Conservation (phyloP, 2,888 invertebrate species). For the Rhogogaster chlorosoma region DNA sequence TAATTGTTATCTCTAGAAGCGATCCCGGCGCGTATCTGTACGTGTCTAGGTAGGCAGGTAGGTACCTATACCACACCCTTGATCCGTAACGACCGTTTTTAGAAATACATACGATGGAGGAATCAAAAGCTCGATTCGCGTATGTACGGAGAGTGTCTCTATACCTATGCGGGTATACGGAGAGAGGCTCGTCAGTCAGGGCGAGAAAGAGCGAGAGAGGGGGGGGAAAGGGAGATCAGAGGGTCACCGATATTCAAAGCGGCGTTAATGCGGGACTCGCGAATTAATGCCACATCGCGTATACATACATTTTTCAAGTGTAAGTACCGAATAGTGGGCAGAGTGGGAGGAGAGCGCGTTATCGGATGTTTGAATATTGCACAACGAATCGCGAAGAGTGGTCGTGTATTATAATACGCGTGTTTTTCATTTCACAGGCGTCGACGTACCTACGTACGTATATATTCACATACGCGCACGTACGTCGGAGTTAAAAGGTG, state of each 20-base stretch:
- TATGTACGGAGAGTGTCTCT: no score
- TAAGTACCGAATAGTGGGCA: neutral
- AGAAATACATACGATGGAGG: no score
- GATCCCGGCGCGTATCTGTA: neutral
- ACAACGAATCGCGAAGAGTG: neutral
- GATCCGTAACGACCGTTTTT: no score
- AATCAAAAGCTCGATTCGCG: no score
- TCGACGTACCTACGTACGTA: neutral
- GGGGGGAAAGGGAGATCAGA: neutral
- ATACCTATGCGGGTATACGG: no score
- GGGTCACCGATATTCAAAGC: neutral
- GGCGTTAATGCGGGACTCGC: neutral
- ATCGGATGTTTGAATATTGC: slow-evolving; percentile 26
- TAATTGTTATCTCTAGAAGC: neutral
- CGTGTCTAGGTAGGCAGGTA: neutral
- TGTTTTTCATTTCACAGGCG: slow-evolving; percentile 6
- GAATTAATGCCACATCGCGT: neutral
- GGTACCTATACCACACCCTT: neutral
- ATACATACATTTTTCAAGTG: neutral
- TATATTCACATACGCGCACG: neutral
- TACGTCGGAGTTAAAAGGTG: slow-evolving; percentile 30
- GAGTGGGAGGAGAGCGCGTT: neutral
- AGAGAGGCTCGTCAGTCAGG: neutral
- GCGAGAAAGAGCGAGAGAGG: neutral
- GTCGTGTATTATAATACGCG: neutral